phyloP scores from a whole-genome alignment of 2,113 vertebrate genomes.

The Dipodomys stephensi region DNA sequence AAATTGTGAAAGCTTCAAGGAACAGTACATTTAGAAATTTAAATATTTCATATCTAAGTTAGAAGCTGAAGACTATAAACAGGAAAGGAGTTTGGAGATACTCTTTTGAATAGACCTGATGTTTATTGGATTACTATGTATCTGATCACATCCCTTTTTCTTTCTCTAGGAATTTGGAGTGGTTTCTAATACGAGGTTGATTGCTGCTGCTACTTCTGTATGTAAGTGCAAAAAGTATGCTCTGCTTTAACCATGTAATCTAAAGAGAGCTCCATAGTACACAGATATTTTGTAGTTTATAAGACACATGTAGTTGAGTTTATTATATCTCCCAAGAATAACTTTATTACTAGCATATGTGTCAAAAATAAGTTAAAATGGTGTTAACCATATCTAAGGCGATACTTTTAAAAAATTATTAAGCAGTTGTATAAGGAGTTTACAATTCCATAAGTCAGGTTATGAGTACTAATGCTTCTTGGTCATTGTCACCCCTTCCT shows the following conservation, averaged over 20 bases:
- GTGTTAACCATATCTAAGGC: background rate
- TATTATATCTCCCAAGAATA: constrained; percentile 34
- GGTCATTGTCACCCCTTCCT: no score
- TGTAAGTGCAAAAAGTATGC: constrained; percentile 91
- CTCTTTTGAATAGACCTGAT: constrained; percentile 37
- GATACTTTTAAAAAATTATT: background rate
- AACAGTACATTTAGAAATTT: constrained; percentile 39
- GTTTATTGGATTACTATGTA: background rate
- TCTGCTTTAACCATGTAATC: background rate
- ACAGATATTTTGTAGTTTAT: constrained; percentile 48
- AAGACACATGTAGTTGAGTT: constrained; percentile 19
- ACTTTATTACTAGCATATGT: constrained; percentile 6
- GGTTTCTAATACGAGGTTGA: constrained; percentile 98
- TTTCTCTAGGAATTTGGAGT: constrained; percentile 97
- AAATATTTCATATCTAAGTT: constrained; percentile 38
- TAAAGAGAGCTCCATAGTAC: background rate
- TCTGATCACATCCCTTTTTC: constrained; percentile 64
- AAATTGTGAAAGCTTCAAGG: constrained; percentile 51
- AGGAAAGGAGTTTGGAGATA: background rate
- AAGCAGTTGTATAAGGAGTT: no score
- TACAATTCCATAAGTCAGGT: no score
- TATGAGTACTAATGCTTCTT: no score
- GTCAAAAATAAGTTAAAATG: background rate
- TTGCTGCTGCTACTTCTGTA: constrained; percentile 99
- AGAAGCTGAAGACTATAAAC: constrained; percentile 28